Evolutionary conservation across 2,797 vertebrate species (phyloP).

Genomic region (Spinibarbus caldwelli): DNA sequence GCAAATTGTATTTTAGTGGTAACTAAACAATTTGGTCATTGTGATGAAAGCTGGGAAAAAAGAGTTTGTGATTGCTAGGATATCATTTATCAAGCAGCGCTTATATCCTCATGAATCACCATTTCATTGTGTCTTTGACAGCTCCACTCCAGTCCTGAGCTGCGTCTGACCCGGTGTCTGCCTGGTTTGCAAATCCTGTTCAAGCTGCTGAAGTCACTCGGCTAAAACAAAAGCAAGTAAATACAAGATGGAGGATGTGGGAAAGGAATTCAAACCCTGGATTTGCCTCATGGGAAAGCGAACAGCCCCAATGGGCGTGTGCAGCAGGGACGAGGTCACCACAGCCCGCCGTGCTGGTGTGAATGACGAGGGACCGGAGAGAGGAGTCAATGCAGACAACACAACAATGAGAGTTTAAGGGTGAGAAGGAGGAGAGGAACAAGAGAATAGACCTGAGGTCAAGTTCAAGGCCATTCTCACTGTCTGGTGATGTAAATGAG

Average conservation of each 20-base stretch:
- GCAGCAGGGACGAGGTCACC: constrained; percentile 68
- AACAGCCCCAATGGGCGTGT: constrained; percentile 72
- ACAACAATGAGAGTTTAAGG: constrained; percentile 74
- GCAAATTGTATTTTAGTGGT: background rate
- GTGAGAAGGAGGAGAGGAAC: constrained; percentile 67
- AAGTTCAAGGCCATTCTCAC: constrained; percentile 82
- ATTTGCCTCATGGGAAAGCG: constrained; percentile 80
- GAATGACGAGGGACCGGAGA: constrained; percentile 59
- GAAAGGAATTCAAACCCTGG: constrained; percentile 69
- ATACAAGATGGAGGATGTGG: constrained; percentile 71
- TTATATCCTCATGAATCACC: constrained; percentile 46
- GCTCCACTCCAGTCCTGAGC: constrained; percentile 44
- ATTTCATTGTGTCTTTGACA: constrained; percentile 40
- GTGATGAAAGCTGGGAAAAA: constrained; percentile 20
- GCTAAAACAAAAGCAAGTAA: constrained; percentile 71
- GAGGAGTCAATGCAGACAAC: constrained; percentile 80
- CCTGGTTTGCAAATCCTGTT: constrained; percentile 52
- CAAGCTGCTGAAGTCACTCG: constrained; percentile 59
- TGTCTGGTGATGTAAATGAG: constrained; percentile 71
- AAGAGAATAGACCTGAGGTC: constrained; percentile 77
- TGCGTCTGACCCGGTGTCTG: constrained; percentile 51
- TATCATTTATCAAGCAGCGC: constrained; percentile 31
- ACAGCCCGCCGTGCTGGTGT: constrained; percentile 57
- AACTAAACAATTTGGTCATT: background rate
- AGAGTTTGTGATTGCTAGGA: constrained; percentile 16